phyloP scores from a whole-genome alignment of 2,888 invertebrate genomes.

The Caenorhabditis becei region DNA sequence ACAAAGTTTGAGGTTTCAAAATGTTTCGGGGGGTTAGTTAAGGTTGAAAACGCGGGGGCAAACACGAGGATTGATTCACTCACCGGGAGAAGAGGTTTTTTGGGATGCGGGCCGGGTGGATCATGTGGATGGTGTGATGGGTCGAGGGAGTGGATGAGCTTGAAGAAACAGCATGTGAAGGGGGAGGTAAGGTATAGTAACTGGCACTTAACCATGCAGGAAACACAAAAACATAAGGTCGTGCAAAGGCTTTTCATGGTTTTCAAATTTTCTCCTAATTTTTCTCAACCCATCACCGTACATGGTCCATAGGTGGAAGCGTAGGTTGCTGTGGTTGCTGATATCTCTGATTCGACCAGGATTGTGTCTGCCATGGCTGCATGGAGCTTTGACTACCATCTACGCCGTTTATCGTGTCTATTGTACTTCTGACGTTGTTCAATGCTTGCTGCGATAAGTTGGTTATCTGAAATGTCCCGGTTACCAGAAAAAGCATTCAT shows the following conservation, averaged over 20 bases:
- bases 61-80: slow-evolving; percentile 21
- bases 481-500: slow-evolving; percentile 10
- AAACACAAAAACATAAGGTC: not conserved
- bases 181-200: not conserved
- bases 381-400: not conserved
- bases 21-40: slow-evolving; percentile 38
- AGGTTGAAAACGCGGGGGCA: slow-evolving; percentile 3
- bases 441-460: slow-evolving; percentile 54
- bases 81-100: slow-evolving; percentile 32
- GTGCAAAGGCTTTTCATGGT: slow-evolving; percentile 2
- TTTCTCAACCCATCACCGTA: slow-evolving; percentile 33
- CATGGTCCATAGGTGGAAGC: slow-evolving; percentile 27
- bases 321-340: slow-evolving; percentile 28
- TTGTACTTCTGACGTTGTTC: slow-evolving; percentile 48
- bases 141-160: slow-evolving; percentile 35
- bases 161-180: slow-evolving; percentile 17
- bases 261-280: no score
- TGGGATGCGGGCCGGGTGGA: slow-evolving; percentile 2
- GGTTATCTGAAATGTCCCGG: slow-evolving; percentile 49
- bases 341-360: slow-evolving; percentile 26
- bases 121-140: slow-evolving; percentile 27
- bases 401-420: slow-evolving; percentile 27
- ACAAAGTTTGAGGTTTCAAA: slow-evolving; percentile 45
- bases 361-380: not conserved
- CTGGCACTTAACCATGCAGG: slow-evolving; percentile 15